Base-by-base conservation (phyloP, 2,888 invertebrate species). In the Scaptomyza caliginosa region DNA sequence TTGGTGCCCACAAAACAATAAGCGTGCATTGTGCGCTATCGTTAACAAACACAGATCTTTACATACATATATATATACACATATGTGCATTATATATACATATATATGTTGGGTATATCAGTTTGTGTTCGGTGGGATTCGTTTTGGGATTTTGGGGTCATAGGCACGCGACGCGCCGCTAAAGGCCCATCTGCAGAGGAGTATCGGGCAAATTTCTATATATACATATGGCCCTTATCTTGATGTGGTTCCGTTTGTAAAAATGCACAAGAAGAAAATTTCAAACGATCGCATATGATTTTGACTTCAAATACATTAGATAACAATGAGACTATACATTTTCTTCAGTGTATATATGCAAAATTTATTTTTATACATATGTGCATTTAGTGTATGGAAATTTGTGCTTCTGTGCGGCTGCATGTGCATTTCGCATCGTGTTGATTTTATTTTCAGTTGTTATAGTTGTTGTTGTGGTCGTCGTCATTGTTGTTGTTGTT, bases 131-230 rank as follows among this genome's bases (percentile, higher is more conserved):
- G 16, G 10, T 65, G 64, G 28, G 28, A 32, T 32, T 13, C 77
- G 83, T 79, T 86, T 78, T 83, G 86, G 88, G 81, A 75, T 88
- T 88, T 82, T 75, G 79, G 63, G 83, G 88, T 74, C 86, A 85
- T 60, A 81, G 55, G 67, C 81, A 74, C 58, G 71, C 56, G 59
- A 52, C 55, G 67, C 64, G 58, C 49, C 49, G 16, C 30, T 13
- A 43, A 38, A 34, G 16, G 30, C 49, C 19, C 64, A 48, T 48
- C 24, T 46, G 38, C 38, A 48, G 64, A 45, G 65, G 72, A 55
- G 63, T 23, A 60, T 50, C 59, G 45, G 49, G 46, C 46, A 43
- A n/a, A 34, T 16, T 4, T 30, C 4, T n/a, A 32, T 34, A 52
- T 28, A 28, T 42, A 23, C 26, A 26, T 43, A 17, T 43, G 26